A percentile compares a stretch with the other conserved stretches of the same genome.
phyloP scores from a whole-genome alignment of 2,113 vertebrate species.

The Lophura nycthemera region DNA sequence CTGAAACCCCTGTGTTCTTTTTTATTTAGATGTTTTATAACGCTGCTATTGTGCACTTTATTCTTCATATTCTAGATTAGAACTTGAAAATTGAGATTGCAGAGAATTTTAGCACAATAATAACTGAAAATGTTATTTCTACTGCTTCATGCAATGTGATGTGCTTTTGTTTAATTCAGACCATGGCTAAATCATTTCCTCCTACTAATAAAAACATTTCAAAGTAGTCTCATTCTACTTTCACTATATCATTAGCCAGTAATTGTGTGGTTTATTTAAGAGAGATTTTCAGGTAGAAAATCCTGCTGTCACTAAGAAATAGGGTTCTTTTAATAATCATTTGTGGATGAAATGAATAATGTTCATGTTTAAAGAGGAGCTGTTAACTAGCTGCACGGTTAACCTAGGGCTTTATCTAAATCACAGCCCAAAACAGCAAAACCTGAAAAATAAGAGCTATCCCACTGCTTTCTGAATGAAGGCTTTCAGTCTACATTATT shows the following conservation, averaged over 20 bases:
- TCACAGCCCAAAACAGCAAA: neutral
- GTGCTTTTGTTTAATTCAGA: neutral
- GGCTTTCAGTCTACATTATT: neutral
- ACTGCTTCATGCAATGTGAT: neutral
- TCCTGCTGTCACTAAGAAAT: neutral
- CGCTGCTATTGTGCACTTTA: neutral
- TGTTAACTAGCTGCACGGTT: neutral
- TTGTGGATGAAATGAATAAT: neutral
- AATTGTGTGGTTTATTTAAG: neutral
- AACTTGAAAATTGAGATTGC: neutral
- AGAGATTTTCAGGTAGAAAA: neutral
- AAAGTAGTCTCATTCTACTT: neutral
- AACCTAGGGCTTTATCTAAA: neutral
- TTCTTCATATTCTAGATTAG: neutral
- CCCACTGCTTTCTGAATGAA: neutral
- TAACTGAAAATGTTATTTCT: constrained; percentile 16
- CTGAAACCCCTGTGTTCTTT: neutral
- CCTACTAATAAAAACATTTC: neutral
- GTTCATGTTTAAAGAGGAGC: neutral
- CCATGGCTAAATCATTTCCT: neutral
- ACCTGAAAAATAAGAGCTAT: neutral
- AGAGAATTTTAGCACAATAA: neutral
- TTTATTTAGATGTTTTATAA: neutral
- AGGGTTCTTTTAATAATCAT: neutral
- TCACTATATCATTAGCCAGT: neutral